Evolutionary conservation across 2,113 vertebrate species (phyloP), one percentile per base, ranked within the genome.

Genomic region (Ceuthmochares aereus): DNA sequence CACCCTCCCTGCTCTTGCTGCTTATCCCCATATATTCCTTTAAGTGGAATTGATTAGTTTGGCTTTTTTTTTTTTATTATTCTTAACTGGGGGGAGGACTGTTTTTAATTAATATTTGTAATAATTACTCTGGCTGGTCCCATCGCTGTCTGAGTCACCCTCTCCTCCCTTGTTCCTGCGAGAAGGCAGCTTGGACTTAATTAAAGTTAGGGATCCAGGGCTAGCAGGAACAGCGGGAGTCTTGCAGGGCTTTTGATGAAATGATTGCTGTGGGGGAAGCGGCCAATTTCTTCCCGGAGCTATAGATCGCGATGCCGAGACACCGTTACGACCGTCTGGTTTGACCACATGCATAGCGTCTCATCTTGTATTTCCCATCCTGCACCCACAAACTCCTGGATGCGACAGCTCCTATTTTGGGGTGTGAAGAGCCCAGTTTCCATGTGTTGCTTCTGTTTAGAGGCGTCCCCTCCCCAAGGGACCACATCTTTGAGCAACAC

Each of bases 41-140:
- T 93, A 90, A 93, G 69, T 75, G 52, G 75, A 94, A 96, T 96
- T 92, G 70, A 95, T 96, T 96, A 11, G 43, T 87, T 95, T 60
- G 62, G 49, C 40, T 11, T 36, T 37, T 72, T 83, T 49, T 70
- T 74, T 52, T 70, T 66, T 25, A 40, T 40, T 40, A 40, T 32
- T 32, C 26, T 54, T 3, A 16, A 55, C 59, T n/a, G 34, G 32
- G 82, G 80, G 72, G 34, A 87, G 86, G 86, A 69, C 32, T 86
- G 73, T 4, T 94, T 95, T 96, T 94, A 97, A 96, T 97, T 96
- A 95, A 92, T 93, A 96, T 92, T 92, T 94, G 82, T 90, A 86
- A 63, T 97, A 97, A 96, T 95, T 90, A 72, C 29, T 1, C 64
- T 2, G 42, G 63, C 84, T 94, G 93, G 92, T 94, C 89, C 91